Evolutionary conservation across 2,113 vertebrate genomes (phyloP).

Genomic region (Brachirus orientalis): DNA sequence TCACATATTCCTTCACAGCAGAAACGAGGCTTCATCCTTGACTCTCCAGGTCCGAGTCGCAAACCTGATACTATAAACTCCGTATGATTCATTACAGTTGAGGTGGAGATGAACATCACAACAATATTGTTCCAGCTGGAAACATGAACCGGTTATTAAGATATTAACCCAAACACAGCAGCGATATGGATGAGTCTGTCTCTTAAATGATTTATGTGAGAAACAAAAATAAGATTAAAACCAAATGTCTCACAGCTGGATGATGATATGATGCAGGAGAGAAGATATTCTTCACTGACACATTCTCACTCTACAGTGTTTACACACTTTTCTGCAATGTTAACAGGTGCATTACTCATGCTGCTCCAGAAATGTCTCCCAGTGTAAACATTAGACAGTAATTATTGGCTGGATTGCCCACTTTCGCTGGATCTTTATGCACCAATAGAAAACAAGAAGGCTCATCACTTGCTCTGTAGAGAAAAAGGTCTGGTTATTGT

Average conservation of each 20-base stretch:
- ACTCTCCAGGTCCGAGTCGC: constrained; percentile 23
- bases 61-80: constrained; percentile 21
- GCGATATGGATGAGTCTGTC: constrained; percentile 17
- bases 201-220: constrained; percentile 31
- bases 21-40: constrained; percentile 32
- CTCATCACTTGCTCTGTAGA: too few relatives aligned
- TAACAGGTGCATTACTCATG: constrained; percentile 1
- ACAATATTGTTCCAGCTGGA: constrained; percentile 16
- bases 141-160: constrained; percentile 21
- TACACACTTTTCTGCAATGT: not conserved
- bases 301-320: not conserved
- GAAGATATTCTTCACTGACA: not conserved
- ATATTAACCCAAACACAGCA: not conserved
- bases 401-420: not conserved
- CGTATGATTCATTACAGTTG: constrained; percentile 41
- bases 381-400: not conserved
- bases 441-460: too few relatives aligned
- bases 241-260: constrained; percentile 4
- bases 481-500: too few relatives aligned
- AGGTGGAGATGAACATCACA: constrained; percentile 19
- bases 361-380: not conserved
- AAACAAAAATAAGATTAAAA: constrained; percentile 7
- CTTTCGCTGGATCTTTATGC: too few relatives aligned
- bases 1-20: not conserved
- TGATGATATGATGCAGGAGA: constrained; percentile 8